These are phyloP conservation scores for Etia nguti DNA, from an alignment of 2,113 vertebrate genomes.

Conservation along the genomic window DNA sequence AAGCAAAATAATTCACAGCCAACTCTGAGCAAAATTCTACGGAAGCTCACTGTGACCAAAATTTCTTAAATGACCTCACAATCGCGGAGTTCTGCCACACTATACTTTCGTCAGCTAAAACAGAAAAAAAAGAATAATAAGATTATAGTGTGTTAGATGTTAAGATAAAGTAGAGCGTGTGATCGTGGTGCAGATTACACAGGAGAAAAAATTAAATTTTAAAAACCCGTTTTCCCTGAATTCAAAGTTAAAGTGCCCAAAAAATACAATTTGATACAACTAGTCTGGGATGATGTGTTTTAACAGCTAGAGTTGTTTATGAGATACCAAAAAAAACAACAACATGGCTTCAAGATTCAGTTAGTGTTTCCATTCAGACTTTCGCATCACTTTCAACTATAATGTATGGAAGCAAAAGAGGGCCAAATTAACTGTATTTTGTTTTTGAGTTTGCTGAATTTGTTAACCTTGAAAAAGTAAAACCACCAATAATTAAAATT, in stretches of 20 bases:
- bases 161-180: neutral
- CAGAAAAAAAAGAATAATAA: neutral
- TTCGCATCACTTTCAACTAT: neutral
- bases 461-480: neutral
- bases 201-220: neutral
- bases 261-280: neutral
- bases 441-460: neutral
- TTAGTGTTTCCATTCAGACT: slow-evolving; percentile 11
- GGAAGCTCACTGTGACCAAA: neutral
- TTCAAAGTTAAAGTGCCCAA: slow-evolving; percentile 71
- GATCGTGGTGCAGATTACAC: neutral
- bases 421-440: neutral
- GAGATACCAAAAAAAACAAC: neutral
- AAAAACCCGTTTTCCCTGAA: slow-evolving; percentile 66
- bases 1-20: slow-evolving; percentile 58
- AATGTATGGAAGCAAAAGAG: neutral
- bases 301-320: neutral
- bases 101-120: neutral
- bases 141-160: neutral
- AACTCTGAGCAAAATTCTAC: neutral
- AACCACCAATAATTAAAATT: neutral
- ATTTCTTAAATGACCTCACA: neutral
- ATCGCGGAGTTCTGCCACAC: neutral
- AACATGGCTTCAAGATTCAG: slow-evolving; percentile 4
- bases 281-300: neutral